Percentiles rank a stretch among this genome's conserved stretches.
phyloP scores from a whole-genome alignment of 1,140 invertebrate genomes.

The Drosophila athabasca region DNA sequence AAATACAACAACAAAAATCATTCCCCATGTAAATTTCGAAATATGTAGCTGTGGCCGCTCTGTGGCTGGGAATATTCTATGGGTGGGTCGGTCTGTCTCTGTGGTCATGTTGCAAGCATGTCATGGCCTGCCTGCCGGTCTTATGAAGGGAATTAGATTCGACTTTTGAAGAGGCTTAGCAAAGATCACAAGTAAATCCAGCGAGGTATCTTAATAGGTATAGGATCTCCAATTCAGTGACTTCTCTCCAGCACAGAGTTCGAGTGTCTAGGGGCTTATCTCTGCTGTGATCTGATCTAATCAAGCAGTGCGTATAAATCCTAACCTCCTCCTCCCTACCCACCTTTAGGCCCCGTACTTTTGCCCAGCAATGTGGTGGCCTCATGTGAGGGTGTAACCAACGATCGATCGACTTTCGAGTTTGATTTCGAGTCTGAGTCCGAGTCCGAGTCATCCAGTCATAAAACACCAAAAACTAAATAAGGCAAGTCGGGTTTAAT shows the following conservation, averaged over 20 bases:
- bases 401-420: conserved; percentile 30
- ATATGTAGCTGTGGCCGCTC: conserved; percentile 55
- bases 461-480: conserved; percentile 68
- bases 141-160: conserved; percentile 19
- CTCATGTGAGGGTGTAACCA: conserved; percentile 63
- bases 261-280: background rate
- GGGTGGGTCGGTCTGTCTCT: conserved; percentile 32
- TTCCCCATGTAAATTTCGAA: conserved; percentile 75
- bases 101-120: conserved; percentile 36
- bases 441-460: conserved; percentile 62
- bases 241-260: background rate
- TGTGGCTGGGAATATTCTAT: conserved; percentile 32
- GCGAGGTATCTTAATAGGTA: too few relatives aligned
- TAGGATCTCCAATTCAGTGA: too few relatives aligned
- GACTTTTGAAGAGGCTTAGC: conserved; percentile 10
- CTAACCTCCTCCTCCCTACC: conserved; percentile 4
- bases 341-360: background rate
- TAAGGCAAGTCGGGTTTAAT: conserved; percentile 73
- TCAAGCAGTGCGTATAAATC: conserved; percentile 24
- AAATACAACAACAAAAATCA: conserved; percentile 68
- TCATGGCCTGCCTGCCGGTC: background rate
- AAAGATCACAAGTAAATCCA: background rate
- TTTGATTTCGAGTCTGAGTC: background rate
- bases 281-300: conserved; percentile 43
- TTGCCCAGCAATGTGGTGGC: conserved; percentile 16